Evolutionary conservation across 92 coral and sea anemone species (phyloP).

Genomic region (Desmophyllum pertusum): DNA sequence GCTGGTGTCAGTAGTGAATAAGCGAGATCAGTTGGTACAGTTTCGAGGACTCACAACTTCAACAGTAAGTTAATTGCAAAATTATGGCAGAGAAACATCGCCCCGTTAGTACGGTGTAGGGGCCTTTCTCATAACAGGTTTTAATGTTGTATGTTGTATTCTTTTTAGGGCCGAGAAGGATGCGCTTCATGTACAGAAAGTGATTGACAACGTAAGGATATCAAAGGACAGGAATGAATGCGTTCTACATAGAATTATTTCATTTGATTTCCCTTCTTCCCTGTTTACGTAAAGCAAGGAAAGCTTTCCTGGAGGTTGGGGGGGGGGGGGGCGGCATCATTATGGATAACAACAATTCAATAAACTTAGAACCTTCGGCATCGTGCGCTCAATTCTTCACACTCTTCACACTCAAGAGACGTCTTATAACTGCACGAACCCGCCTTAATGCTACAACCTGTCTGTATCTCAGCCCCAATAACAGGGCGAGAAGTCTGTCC

Average conservation of each 20-base stretch:
- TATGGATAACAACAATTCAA: background rate
- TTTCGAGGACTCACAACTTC: conserved; percentile 91
- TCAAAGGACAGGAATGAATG: conserved; percentile 72
- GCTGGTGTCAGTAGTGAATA: conserved; percentile 84
- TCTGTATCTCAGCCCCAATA: too few relatives aligned
- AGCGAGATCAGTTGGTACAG: conserved; percentile 90
- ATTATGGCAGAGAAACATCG: too few relatives aligned
- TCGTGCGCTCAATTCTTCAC: background rate
- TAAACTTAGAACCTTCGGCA: background rate
- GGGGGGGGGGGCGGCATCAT: background rate
- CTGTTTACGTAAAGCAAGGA: background rate
- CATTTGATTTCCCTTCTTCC: too few relatives aligned
- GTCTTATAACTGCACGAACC: too few relatives aligned
- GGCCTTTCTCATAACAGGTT: too few relatives aligned
- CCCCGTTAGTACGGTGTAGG: too few relatives aligned
- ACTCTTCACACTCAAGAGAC: background rate
- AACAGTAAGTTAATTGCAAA: conserved; percentile 93
- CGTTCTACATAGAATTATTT: conserved; percentile 42
- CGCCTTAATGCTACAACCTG: too few relatives aligned
- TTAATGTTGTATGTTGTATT: background rate
- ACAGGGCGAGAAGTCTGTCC: too few relatives aligned
- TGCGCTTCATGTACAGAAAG: conserved; percentile 73
- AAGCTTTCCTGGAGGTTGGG: background rate
- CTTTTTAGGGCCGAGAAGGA: conserved; percentile 74
- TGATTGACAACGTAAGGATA: conserved; percentile 62